These are phyloP conservation scores for Gallinago media DNA, from an alignment of 2,113 vertebrate species.

Conservation along the genomic window DNA sequence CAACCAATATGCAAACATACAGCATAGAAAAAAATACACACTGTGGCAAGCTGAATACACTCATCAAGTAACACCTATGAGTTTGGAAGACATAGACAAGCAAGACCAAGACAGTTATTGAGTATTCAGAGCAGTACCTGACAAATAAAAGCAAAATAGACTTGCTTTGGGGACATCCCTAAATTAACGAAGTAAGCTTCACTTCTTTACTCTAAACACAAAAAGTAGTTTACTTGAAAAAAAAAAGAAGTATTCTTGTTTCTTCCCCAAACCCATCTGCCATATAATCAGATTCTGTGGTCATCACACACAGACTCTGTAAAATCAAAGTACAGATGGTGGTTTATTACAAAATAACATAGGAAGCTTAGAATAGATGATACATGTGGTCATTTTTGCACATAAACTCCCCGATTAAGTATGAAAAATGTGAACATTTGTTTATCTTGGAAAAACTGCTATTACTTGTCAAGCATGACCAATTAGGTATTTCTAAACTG, in stretches of 20 bases:
- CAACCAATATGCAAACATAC: background rate
- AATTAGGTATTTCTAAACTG: conserved; percentile 83
- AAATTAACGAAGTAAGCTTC: conserved; percentile 10
- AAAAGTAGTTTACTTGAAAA: background rate
- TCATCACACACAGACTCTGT: conserved; percentile 72
- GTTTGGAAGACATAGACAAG: background rate
- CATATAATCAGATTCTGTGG: conserved; percentile 72
- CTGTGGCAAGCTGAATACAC: background rate
- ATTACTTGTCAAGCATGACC: conserved; percentile 85
- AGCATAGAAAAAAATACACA: background rate
- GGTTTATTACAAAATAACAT: conserved; percentile 79
- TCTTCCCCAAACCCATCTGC: conserved; percentile 71
- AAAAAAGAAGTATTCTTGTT: conserved; percentile 17
- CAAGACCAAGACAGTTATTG: background rate
- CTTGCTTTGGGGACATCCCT: background rate
- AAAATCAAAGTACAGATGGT: conserved; percentile 82
- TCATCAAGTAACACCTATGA: background rate
- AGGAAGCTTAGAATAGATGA: conserved; percentile 77
- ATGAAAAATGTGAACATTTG: conserved; percentile 85
- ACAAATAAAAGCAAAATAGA: background rate
- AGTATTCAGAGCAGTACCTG: background rate
- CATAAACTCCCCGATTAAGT: conserved; percentile 82
- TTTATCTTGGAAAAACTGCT: conserved; percentile 82
- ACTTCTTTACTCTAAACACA: too few relatives aligned
- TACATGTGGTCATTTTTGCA: conserved; percentile 81